Base-by-base conservation (phyloP, 2,888 invertebrate genomes). In the Petrolisthes cinctipes region DNA sequence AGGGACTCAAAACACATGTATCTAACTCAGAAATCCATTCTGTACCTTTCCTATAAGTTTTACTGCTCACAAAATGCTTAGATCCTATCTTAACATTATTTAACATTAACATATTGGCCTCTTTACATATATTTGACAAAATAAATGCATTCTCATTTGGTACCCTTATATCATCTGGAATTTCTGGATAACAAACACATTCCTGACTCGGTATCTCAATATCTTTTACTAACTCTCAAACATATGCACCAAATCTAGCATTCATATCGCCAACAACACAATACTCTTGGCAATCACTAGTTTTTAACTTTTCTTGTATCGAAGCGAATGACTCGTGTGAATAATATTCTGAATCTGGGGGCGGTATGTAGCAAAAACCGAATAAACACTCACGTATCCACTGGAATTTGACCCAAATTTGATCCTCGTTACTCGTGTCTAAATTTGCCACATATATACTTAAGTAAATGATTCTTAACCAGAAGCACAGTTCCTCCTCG, bases 311-410 rank as follows among this genome's bases (percentile, higher is more conserved):
- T 51, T 76, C 20, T 20, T 80, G 79, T 4, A 80, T 57, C 20
- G 20, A n/a, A n/a, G 56, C 57, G 20, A 80, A 80, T 9, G 20
- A 56, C 17, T 54, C 79, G n/a, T 80, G 57, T 20, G 56, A 56
- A 80, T 56, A 37, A n/a, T 71, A 71, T n/a, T n/a, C 11, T 76
- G 76, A 76, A 17, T 76, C 76, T 23, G 76, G n/a, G 14, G 6
- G 76, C 37, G 76, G 76, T 76, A 76, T 76, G 37, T 80, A 80
- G 20, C 79, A 80, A 57, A 80, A 80, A 5, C 79, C 79, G 17
- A 80, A 80, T 56, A 57, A 80, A 56, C 11, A 57, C 79, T 80
- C 61, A 14, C 11, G 61, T 81, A 37, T 2, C 20, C 61, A 81
- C 57, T 51, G 61, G 5, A 81, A 81, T 5, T 61, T 57, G 37